Base-by-base conservation (phyloP, 2,888 invertebrate species). In the Epinotia demarniana region DNA sequence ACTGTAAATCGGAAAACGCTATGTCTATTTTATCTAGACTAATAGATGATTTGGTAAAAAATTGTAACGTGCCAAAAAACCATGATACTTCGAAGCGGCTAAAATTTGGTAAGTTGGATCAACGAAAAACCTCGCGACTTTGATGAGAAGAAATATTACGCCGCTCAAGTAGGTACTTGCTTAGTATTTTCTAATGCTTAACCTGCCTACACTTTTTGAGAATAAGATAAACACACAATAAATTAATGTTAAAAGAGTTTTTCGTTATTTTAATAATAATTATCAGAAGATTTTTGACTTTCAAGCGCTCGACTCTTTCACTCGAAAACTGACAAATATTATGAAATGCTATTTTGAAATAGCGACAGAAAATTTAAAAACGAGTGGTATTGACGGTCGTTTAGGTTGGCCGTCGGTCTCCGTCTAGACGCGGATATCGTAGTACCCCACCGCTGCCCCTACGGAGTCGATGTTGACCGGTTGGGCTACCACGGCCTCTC, bases 21-120 rank as follows among this genome's bases (percentile, higher is more conserved):
- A 11, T 3, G 1, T 39, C 39, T 9, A 33, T 75, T 16, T 16
- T 75, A 12, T n/a, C 55, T 55, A 49, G 61, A 71, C 18, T 75
- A 55, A 72, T 75, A 57, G 19, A 12, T 2, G 18, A 70, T n/a
- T 19, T 43, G 33, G 2, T 72, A 43, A 46, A 66, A 27, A 16
- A 16, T 49, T 16, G 6, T 16, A 12, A 49, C 16, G 16, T 5
- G 49, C 5, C 16, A 1, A 49, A 49, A 16, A 6, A 49, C 13
- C 49, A 3, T 49, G 16, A 49, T 33, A 49, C 16, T 49, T 16
- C 16, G 16, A 16, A 16, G 6, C 16, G 16, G 16, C 49, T 49
- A 13, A 49, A 1, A n/a, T 49, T 49, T 49, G 16, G 6, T 6
- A 16, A 16, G 4, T 0, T 0, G 16, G n/a, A 16, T 49, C 3